phyloP scores from a whole-genome alignment of 2,797 vertebrate genomes.

The Crypturellus tataupa region DNA sequence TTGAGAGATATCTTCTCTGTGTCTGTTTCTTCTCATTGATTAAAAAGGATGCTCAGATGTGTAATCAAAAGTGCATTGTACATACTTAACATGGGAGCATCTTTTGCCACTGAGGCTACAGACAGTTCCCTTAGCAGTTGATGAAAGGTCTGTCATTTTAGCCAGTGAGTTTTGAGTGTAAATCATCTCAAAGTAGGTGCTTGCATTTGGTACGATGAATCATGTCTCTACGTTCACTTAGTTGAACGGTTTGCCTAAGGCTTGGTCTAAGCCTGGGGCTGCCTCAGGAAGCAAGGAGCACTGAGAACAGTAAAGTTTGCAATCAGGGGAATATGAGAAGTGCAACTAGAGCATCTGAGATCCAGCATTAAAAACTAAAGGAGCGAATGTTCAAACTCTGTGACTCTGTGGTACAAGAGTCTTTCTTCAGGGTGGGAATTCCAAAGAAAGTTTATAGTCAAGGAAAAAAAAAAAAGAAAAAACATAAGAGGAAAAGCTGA shows the following conservation, averaged over 20 bases:
- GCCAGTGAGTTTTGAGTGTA: background rate
- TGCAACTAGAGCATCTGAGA: background rate
- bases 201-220: slow-evolving; percentile 14
- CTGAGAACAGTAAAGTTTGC: background rate
- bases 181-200: background rate
- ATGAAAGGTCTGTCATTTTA: background rate
- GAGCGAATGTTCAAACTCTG: background rate
- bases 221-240: background rate
- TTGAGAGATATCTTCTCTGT: slow-evolving; percentile 15
- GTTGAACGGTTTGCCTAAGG: background rate
- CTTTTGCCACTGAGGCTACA: background rate
- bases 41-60: background rate
- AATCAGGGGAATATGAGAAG: background rate
- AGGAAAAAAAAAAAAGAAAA: background rate
- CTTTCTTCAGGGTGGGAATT: background rate
- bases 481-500: background rate
- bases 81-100: rapidly evolving
- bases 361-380: background rate
- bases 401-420: background rate
- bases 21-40: background rate
- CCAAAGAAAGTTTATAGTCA: background rate
- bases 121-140: background rate
- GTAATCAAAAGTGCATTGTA: background rate
- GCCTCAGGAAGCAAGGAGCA: background rate
- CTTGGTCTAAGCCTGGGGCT: background rate